Evolutionary conservation across 2,888 invertebrate genomes (phyloP).

Genomic region (Latrodectus hesperus): DNA sequence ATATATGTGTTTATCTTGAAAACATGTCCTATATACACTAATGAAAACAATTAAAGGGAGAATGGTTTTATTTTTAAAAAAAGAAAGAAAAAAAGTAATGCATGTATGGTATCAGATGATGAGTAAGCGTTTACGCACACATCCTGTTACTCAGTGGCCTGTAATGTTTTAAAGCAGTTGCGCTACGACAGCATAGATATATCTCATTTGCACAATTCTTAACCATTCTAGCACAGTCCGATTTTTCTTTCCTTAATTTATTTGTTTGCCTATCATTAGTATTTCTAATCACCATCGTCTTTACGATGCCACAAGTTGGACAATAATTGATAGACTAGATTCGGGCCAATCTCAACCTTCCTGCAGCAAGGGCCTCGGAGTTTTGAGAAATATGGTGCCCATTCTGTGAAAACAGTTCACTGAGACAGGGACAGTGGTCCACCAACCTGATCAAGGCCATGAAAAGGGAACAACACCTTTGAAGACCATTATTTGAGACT

Average conservation of each 20-base stretch:
- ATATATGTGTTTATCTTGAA: too few relatives aligned
- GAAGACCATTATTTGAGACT: not conserved
- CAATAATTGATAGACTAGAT: not conserved
- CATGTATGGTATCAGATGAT: too few relatives aligned
- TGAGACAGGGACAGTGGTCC: conserved; percentile 10
- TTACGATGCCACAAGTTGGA: not conserved
- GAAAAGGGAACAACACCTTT: not conserved
- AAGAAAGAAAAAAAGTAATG: too few relatives aligned
- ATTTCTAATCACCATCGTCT: not conserved
- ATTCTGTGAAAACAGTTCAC: conserved; percentile 6
- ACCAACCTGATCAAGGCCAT: not conserved
- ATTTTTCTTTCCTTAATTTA: not conserved
- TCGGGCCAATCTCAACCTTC: not conserved
- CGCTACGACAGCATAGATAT: not conserved
- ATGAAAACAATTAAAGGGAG: too few relatives aligned
- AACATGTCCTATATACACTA: too few relatives aligned
- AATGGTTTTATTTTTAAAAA: too few relatives aligned
- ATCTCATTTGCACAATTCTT: not conserved
- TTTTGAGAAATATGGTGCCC: not conserved
- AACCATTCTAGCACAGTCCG: not conserved
- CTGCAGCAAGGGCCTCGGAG: not conserved
- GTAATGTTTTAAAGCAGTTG: not conserved
- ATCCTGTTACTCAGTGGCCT: not conserved
- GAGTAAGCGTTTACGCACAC: not conserved
- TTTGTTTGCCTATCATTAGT: not conserved